Evolutionary conservation across 2,797 vertebrate genomes (phyloP).

Genomic region (Hirundo rustica): DNA sequence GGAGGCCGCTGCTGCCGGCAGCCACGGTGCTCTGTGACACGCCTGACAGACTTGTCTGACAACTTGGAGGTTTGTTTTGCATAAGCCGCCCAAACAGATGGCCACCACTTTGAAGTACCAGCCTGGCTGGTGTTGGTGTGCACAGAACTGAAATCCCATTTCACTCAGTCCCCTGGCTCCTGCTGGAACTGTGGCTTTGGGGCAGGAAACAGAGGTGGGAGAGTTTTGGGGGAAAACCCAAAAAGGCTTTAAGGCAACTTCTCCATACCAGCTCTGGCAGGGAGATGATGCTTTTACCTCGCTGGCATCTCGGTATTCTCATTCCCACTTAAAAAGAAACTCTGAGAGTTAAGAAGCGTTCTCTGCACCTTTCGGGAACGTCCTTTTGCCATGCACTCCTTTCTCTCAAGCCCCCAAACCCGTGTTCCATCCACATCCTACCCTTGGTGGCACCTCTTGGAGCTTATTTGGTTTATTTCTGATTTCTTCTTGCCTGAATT

Average conservation of each 20-base stretch:
- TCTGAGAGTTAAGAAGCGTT: not conserved
- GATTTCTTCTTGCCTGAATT: not conserved
- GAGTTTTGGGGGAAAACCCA: not conserved
- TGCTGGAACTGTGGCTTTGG: not conserved
- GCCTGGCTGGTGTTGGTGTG: not conserved
- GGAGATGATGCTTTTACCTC: not conserved
- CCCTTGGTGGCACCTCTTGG: not conserved
- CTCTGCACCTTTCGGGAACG: not conserved
- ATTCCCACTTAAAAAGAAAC: not conserved
- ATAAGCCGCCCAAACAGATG: conserved; percentile 36
- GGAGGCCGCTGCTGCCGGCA: not conserved
- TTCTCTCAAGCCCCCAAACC: not conserved
- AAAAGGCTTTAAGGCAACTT: not conserved
- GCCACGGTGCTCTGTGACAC: not conserved
- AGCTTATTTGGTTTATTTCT: not conserved
- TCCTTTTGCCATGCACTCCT: not conserved
- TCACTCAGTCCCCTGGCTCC: not conserved
- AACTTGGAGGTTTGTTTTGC: conserved; percentile 7
- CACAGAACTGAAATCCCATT: not conserved
- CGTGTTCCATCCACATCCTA: accelerated
- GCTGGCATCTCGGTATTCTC: not conserved
- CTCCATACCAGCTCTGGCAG: accelerated
- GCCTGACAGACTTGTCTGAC: conserved; percentile 34
- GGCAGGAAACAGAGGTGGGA: not conserved
- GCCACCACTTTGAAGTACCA: not conserved